Percentiles rank a stretch among this genome's conserved stretches.
phyloP scores from a whole-genome alignment of 2,797 vertebrate genomes.

The Sphaeramia orbicularis region DNA sequence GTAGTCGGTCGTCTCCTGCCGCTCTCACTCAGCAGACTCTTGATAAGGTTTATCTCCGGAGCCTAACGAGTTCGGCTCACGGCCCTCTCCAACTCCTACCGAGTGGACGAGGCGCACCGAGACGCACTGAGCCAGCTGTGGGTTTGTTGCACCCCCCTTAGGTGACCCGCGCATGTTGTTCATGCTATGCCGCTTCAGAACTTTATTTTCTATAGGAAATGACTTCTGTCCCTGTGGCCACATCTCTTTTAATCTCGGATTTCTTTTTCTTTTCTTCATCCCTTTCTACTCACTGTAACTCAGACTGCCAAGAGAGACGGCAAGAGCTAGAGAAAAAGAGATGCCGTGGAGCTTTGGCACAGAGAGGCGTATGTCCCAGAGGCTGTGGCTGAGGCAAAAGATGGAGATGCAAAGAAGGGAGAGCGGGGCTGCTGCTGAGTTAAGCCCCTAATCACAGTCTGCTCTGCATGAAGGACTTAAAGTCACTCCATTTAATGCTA shows the following conservation, averaged over 20 bases:
- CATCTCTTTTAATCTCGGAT: slow-evolving; percentile 77
- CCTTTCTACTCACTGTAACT: slow-evolving; percentile 75
- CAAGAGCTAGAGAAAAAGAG: slow-evolving; percentile 70
- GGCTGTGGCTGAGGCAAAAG: slow-evolving; percentile 69
- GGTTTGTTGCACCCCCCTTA: slow-evolving; percentile 58
- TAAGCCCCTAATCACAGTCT: slow-evolving; percentile 81
- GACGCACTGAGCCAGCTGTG: slow-evolving; percentile 40
- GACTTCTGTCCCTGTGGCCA: slow-evolving; percentile 66
- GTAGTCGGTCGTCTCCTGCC: slow-evolving; percentile 62
- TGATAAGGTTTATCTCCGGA: slow-evolving; percentile 79
- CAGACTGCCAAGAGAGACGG: slow-evolving; percentile 74
- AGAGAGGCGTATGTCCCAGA: slow-evolving; percentile 71
- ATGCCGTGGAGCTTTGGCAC: slow-evolving; percentile 74
- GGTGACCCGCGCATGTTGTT: slow-evolving; percentile 66
- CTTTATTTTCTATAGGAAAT: slow-evolving; percentile 74
- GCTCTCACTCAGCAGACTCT: slow-evolving; percentile 69
- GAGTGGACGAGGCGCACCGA: slow-evolving; percentile 42
- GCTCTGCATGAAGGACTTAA: slow-evolving; percentile 82
- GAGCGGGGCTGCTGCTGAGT: slow-evolving; percentile 65
- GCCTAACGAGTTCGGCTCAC: slow-evolving; percentile 73
- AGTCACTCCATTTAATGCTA: slow-evolving; percentile 82
- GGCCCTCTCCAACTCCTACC: slow-evolving; percentile 55
- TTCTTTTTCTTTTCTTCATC: slow-evolving; percentile 69
- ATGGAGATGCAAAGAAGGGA: slow-evolving; percentile 65
- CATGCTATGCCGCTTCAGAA: slow-evolving; percentile 70